Base-by-base conservation (phyloP, 2,113 vertebrate species). In the Chlorodrepanis virens region DNA sequence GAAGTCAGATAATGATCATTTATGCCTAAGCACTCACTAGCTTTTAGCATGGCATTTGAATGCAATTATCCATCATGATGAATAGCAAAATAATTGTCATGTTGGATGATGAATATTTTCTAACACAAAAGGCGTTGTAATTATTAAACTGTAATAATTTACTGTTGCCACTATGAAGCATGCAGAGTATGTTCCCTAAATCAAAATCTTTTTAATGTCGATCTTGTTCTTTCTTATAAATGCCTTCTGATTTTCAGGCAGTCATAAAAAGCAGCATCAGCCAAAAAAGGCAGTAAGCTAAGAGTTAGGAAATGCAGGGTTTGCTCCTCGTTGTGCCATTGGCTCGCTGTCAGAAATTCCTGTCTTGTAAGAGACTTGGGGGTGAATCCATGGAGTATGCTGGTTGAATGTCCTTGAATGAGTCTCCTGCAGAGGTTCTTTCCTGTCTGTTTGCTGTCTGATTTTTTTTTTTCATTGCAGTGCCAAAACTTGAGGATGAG, bases 91-190 rank as follows among this genome's bases (percentile, higher is more conserved):
- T 89, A 89, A 82, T 93, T 93, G 74, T 83, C 40, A 40, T 56
- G 49, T 92, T 83, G 71, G 59, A 33, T 83, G 86, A 83, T 83
- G 67, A 93, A 35, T 90, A 44, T 86, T 93, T 92, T 77, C 52
- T 63, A 70, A 27, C 89, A 89, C 50, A 90, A 87, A 94, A 94
- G 59, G 19, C 86, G 44, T 89, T 83, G 45, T 93, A 85, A 88
- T 93, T 95, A 79, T 77, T 87, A 89, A 92, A 90, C 59, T 87
- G 54, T 95, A 81, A 81, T 83, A 86, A 89, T 92, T 83, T 57
- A 45, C 27, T 81, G 45, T 81, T 94, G 64, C 90, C 47, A 63
- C 64, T 81, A 1, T 44, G 60, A 76, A 83, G 52, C 29, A 42
- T 92, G 77, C 71, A 28, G 54, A 33, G 5, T 77, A 35, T 59